Evolutionary conservation across 2,888 invertebrate species (phyloP).

Genomic region (Drosophila silvestris): DNA sequence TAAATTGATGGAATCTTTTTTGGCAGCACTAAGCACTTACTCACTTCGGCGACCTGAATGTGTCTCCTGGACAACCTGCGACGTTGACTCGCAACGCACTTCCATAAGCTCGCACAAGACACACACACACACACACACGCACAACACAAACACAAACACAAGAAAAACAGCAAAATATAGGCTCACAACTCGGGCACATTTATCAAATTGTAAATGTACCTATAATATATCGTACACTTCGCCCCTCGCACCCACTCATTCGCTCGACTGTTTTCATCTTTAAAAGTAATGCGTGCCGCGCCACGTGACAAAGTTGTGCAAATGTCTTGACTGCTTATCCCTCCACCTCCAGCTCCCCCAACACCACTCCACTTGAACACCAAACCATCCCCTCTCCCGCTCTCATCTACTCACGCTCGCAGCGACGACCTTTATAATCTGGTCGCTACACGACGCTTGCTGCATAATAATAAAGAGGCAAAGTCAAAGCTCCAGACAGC

Average conservation of each 20-base stretch:
- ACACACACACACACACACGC: not conserved
- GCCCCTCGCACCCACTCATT: not conserved
- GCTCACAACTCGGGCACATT: constrained; percentile 48
- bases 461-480: constrained; percentile 64
- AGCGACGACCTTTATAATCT: constrained; percentile 62
- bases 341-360: not conserved
- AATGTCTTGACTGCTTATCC: constrained; percentile 39
- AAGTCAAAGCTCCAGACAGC: constrained; percentile 56
- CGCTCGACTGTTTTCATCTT: constrained; percentile 38
- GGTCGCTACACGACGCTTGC: constrained; percentile 57
- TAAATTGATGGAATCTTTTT: constrained; percentile 61
- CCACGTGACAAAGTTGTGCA: constrained; percentile 67
- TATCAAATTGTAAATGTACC: constrained; percentile 64
- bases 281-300: constrained; percentile 54
- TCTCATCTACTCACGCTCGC: constrained; percentile 1
- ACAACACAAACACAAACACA: not conserved
- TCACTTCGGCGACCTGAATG: constrained; percentile 6
- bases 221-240: constrained; percentile 21
- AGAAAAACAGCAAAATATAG: constrained; percentile 3
- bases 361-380: not conserved
- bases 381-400: not conserved
- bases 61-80: constrained; percentile 46
- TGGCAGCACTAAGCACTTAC: constrained; percentile 38
- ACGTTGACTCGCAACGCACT: constrained; percentile 51
- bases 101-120: constrained; percentile 39